Evolutionary conservation across 2,888 invertebrate species (phyloP), one percentile per base, ranked within the genome.

Genomic region (Ecliptopera silaceata): DNA sequence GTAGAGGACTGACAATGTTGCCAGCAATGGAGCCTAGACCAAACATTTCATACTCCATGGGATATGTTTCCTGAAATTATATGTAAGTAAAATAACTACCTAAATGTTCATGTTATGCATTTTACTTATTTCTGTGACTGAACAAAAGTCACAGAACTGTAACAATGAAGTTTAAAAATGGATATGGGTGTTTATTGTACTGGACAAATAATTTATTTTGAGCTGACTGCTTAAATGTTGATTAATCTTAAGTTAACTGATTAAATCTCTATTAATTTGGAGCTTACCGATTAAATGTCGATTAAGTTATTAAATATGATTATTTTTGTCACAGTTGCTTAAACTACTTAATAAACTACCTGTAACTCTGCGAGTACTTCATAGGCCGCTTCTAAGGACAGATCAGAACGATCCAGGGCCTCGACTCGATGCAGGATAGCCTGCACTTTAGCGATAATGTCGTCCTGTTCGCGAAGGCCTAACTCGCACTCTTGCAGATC

Each of bases 11-110:
- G 1, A 98, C 95, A 0, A 97, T 93, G 60, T 96, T 95, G 5
- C 96, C 95, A 0, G 97, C 97, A 41, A 98, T 91, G 51, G 96
- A 94, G 1, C 95, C 95, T 26, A 99, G 84, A 22, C 96, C 96
- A 74, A 97, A 97, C 76, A 96, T 92, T 66, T 95, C 94, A 83
- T 97, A 99, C 74, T 97, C 97, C 2, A 79, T 55, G 0, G 90
- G 85, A 62, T 75, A 80, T 0, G 74, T 56, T 13, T 80, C 80
- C 91, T 91, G 0, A 56, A 61, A 12, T n/a, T 31, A 43, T 32
- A 47, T 29, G 8, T 11, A 12, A 26, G 3, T 31, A 42, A 26
- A 26, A n/a, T n/a, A n/a, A n/a, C n/a, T n/a, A n/a, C n/a, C n/a
- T n/a, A n/a, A n/a, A 0, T 6, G 6, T 4, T 4, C 4, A 26